Evolutionary conservation across 1,140 invertebrate genomes (phyloP).

Genomic region (Galleria mellonella): DNA sequence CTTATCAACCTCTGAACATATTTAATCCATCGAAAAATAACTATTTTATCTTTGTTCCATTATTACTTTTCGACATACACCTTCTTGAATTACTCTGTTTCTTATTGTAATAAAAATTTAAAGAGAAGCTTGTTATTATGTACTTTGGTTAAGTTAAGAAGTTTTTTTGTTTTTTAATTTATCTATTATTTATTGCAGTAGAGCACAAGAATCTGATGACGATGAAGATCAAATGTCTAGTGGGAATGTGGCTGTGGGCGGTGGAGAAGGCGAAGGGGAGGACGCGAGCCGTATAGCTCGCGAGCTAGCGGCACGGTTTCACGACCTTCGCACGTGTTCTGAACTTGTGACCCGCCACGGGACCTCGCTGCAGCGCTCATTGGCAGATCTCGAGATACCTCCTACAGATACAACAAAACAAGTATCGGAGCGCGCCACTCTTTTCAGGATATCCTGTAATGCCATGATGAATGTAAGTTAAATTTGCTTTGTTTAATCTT

Average conservation of each 20-base stretch:
- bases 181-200: conserved; percentile 32
- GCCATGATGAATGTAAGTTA: conserved; percentile 95
- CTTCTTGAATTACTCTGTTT: too few species aligned
- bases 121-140: too few species aligned
- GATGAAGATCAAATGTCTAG: conserved; percentile 85
- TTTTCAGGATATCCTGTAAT: conserved; percentile 95
- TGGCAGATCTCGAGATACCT: conserved; percentile 86
- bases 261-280: conserved; percentile 55
- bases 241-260: conserved; percentile 38
- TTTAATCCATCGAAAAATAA: too few species aligned
- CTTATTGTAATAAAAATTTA: too few species aligned
- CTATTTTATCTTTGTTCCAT: too few species aligned
- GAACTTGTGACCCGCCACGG: conserved; percentile 94
- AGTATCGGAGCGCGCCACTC: conserved; percentile 91
- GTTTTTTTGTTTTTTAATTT: too few species aligned
- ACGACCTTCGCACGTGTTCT: conserved; percentile 92
- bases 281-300: conserved; percentile 77
- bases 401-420: conserved; percentile 77
- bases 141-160: too few species aligned
- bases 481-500: neutral
- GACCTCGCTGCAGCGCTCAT: conserved; percentile 85
- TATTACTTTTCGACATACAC: too few species aligned
- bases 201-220: conserved; percentile 84
- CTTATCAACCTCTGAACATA: too few species aligned
- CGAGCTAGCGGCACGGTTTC: conserved; percentile 78